Base-by-base conservation (phyloP, 2,113 vertebrate genomes). In the Pavo muticus region DNA sequence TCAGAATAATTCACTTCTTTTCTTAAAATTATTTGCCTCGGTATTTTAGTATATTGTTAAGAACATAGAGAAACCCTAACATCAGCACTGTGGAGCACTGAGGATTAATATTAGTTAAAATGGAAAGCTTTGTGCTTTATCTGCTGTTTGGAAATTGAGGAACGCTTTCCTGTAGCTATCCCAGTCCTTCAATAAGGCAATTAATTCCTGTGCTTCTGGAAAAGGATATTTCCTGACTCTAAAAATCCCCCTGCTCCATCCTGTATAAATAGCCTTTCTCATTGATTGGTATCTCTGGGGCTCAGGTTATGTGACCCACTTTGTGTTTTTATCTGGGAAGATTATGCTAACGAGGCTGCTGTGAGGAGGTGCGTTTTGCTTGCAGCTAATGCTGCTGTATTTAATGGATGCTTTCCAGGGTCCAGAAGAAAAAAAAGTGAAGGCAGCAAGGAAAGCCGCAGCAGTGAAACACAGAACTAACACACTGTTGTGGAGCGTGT, bases 11-110 rank as follows among this genome's bases (percentile, higher is more conserved):
- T 91, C 0, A 0, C 54, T 94, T 89, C 64, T 10, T 88, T 63
- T 75, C 75, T 18, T 79, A 10, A 23, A 40, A 69, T 75, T 75
- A 87, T 76, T 93, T 93, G 48, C 67, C 39, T 78, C 47, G 84
- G 69, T 89, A 88, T 73, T 84, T 54, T 77, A 63, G 87, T 74
- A 24, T 83, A 52, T 84, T 5, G 15, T 27, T 47, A 81, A 68
- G 48, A 32, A 27, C 60, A 35, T 68, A 15, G 77, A 40, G 52
- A 68, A 84, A 54, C 42, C 45, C 68, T 60, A 56, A 11, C 3
- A 2, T 16, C 64, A 40, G 13, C 30, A 10, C 67, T 73, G 57
- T 61, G 45, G n/a, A 79, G 71, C 45, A 30, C 21, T 11, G n/a
- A 75, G 45, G 45, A 67, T 72, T 72, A 82, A 48, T 84, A 13